Conservation (phyloP, 2,797 vertebrate species). For the Anniella stebbinsi region DNA sequence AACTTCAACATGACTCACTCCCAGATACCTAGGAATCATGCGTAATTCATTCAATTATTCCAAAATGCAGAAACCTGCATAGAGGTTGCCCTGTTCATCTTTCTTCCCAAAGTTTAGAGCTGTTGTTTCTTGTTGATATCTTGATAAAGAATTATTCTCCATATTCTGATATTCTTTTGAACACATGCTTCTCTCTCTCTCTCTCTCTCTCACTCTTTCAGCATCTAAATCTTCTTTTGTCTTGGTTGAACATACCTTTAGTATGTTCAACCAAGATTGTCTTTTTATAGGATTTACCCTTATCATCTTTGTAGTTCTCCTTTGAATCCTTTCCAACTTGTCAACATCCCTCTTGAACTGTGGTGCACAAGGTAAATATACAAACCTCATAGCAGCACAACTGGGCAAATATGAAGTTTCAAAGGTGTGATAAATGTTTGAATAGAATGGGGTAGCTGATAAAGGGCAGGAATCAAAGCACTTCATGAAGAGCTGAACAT, state of each 20-base stretch:
- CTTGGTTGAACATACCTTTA: conserved; percentile 1
- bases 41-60: too few species aligned
- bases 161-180: background rate
- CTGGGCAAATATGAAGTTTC: conserved; percentile 27
- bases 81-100: background rate
- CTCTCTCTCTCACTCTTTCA: too few species aligned
- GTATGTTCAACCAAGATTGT: background rate
- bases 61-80: too few species aligned
- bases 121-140: background rate
- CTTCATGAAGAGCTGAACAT: background rate
- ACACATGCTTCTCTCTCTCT: background rate
- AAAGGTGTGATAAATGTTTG: conserved; percentile 19
- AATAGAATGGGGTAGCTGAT: conserved; percentile 8
- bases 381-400: conserved; percentile 15
- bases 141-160: background rate
- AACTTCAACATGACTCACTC: too few species aligned
- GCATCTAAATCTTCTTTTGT: conserved; percentile 15
- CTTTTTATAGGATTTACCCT: conserved; percentile 22
- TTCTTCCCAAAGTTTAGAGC: background rate
- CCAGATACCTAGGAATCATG: too few species aligned
- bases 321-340: conserved; percentile 17
- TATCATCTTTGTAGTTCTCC: conserved; percentile 6
- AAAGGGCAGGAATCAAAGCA: background rate
- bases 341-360: conserved; percentile 32
- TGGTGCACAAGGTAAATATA: conserved; percentile 25